Conservation (phyloP, 2,888 invertebrate genomes). For the Busseola fusca region DNA sequence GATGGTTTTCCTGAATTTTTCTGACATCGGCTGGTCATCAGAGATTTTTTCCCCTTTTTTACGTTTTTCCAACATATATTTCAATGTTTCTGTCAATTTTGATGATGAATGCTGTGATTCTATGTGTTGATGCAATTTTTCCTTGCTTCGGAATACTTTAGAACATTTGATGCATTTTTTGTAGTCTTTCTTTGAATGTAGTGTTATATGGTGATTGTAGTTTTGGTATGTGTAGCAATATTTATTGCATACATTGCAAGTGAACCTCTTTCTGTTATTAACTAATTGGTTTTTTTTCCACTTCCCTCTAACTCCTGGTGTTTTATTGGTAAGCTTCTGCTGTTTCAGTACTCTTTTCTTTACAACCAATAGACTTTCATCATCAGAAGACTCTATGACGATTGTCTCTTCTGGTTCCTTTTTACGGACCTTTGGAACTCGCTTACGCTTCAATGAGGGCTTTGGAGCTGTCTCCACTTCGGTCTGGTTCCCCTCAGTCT, state of each 20-base stretch:
- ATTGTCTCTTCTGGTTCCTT: slow-evolving; percentile 23
- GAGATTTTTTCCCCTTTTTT: slow-evolving; percentile 58
- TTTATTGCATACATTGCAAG: slow-evolving; percentile 76
- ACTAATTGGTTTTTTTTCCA: slow-evolving; percentile 30
- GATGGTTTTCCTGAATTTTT: slow-evolving; percentile 71
- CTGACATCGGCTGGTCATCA: slow-evolving; percentile 50
- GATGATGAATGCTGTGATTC: slow-evolving; percentile 73
- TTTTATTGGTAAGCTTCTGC: slow-evolving; percentile 17
- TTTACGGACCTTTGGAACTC: slow-evolving; percentile 33
- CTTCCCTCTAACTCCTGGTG: slow-evolving; percentile 3
- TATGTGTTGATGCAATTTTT: slow-evolving; percentile 71
- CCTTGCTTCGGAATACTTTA: slow-evolving; percentile 68
- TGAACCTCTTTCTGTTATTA: slow-evolving; percentile 65
- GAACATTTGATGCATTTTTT: slow-evolving; percentile 80
- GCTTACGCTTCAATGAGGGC: slow-evolving; percentile 56
- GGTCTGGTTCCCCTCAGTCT: slow-evolving; percentile 65
- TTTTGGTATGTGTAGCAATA: slow-evolving; percentile 83
- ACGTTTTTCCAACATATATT: slow-evolving; percentile 74
- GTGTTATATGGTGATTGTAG: slow-evolving; percentile 78
- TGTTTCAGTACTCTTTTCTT: slow-evolving; percentile 55
- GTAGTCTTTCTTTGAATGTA: slow-evolving; percentile 70
- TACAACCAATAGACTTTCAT: slow-evolving; percentile 68
- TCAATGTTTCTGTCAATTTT: slow-evolving; percentile 78
- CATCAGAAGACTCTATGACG: slow-evolving; percentile 70
- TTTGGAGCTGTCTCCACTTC: slow-evolving; percentile 49